Evolutionary conservation across 2,797 vertebrate genomes (phyloP).

Genomic region (Podargus strigoides): DNA sequence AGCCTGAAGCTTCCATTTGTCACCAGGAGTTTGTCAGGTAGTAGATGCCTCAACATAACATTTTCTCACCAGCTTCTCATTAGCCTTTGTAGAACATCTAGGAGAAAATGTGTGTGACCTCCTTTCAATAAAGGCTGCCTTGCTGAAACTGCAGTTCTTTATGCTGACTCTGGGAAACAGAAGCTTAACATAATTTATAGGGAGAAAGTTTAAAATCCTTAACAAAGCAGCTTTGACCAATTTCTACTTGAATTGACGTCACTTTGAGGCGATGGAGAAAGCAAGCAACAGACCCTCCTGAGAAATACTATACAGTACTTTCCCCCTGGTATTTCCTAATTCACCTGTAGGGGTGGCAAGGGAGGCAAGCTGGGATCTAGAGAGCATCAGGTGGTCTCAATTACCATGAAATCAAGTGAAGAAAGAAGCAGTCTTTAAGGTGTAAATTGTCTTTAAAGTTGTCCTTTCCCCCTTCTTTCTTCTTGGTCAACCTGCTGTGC

Average conservation of each 20-base stretch:
- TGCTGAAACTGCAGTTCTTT: neutral
- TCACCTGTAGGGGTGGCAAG: neutral
- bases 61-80: neutral
- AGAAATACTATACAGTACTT: neutral
- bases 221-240: neutral
- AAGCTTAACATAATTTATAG: neutral
- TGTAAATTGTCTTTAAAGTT: neutral
- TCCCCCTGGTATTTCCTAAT: neutral
- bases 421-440: neutral
- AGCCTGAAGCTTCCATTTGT: neutral
- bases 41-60: neutral
- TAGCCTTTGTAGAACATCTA: neutral
- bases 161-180: neutral
- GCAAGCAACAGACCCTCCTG: neutral
- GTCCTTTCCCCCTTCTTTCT: neutral
- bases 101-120: neutral
- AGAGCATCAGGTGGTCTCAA: neutral
- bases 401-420: neutral
- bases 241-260: neutral
- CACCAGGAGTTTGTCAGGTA: neutral
- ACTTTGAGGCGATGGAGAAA: neutral
- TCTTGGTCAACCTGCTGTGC: neutral
- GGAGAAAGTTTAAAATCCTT: neutral
- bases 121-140: neutral
- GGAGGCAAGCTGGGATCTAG: neutral